Evolutionary conservation across 2,797 vertebrate species (phyloP).

Genomic region (Microhierax caerulescens): DNA sequence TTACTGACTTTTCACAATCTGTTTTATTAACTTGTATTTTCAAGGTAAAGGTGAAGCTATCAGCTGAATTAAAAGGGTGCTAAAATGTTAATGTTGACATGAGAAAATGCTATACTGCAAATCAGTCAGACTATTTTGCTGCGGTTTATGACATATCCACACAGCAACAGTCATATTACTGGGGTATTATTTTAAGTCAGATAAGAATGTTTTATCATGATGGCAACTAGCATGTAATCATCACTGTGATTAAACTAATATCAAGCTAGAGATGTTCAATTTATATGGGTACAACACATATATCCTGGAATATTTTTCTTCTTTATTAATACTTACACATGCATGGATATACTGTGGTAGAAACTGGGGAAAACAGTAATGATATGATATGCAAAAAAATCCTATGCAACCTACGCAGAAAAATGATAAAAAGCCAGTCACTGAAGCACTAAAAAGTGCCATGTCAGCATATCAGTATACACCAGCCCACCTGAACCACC

Average conservation of each 20-base stretch:
- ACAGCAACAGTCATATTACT: neutral
- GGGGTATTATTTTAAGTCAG: neutral
- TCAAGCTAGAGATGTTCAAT: neutral
- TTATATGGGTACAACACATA: neutral
- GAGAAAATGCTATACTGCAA: neutral
- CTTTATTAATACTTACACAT: neutral
- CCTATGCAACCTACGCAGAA: neutral
- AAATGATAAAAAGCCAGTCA: neutral
- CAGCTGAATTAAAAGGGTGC: neutral
- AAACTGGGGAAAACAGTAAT: neutral
- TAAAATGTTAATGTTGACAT: neutral
- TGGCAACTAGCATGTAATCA: neutral
- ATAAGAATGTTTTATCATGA: neutral
- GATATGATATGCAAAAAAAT: neutral
- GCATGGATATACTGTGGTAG: too few species aligned
- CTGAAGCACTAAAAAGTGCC: neutral
- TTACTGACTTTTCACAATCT: neutral
- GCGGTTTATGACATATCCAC: neutral
- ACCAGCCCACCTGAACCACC: neutral
- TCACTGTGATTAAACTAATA: neutral
- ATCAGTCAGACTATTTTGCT: neutral
- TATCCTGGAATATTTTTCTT: neutral
- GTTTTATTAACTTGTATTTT: neutral
- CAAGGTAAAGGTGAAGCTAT: neutral
- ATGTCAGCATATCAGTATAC: neutral